These are phyloP conservation scores for Micromesistius poutassou DNA, from an alignment of 2,797 vertebrate genomes.

Conservation along the genomic window DNA sequence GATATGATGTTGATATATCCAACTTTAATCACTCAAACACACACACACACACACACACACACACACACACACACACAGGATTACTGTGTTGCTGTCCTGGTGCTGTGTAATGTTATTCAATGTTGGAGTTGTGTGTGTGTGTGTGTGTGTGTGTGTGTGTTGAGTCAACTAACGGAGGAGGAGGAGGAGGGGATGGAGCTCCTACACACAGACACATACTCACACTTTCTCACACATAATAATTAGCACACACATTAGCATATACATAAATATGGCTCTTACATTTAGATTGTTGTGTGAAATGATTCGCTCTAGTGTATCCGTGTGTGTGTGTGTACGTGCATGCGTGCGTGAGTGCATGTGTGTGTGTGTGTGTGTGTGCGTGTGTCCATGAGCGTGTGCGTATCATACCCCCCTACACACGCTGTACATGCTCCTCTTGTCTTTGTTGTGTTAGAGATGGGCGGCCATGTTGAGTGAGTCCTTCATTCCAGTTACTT, in stretches of 20 bases:
- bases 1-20: background rate
- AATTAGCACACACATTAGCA: background rate
- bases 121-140: background rate
- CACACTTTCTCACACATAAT: background rate
- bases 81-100: background rate
- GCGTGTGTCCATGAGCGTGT: background rate
- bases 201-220: background rate
- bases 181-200: background rate
- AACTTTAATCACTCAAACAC: background rate
- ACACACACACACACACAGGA: background rate
- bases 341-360: background rate
- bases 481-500: background rate
- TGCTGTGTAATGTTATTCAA: too few species aligned
- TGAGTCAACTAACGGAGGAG: constrained; percentile 1
- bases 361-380: background rate
- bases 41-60: background rate
- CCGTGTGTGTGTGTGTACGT: too few species aligned
- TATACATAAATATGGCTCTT: background rate
- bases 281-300: too few species aligned
- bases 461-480: background rate
- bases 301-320: too few species aligned
- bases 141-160: background rate
- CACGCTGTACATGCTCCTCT: background rate
- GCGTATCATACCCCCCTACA: background rate
- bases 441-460: background rate